Evolutionary conservation across 2,797 vertebrate species (phyloP), one percentile per base, ranked within the genome.

Genomic region (Lacerta bilineata): DNA sequence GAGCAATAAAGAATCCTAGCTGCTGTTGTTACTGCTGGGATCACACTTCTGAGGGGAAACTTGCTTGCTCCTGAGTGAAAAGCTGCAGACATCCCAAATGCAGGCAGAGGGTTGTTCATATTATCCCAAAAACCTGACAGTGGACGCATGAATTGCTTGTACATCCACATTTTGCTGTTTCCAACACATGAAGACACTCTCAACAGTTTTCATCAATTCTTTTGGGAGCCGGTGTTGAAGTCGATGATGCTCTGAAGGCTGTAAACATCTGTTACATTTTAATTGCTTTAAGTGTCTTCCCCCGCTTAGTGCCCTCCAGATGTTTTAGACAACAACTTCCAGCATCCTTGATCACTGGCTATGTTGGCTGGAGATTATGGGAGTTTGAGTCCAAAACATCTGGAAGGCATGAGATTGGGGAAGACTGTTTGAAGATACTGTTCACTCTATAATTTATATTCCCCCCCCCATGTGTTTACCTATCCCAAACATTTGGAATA

Each of bases 401-500:
- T 18, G 20, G 59, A 61, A 61, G 20, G 59, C 18, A 61, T 61
- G 59, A 61, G 20, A 61, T 61, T 6, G 59, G 20, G 61, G 61
- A 64, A 64, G 61, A 33, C 50, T 68, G 23, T 82, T 81, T 74
- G 74, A 43, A 78, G 50, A 29, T 81, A 75, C 39, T 81, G n/a
- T 81, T 80, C 71, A 61, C 39, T 39, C 5, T 6, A 39, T 64
- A 55, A 66, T 75, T 80, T 66, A 46, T 39, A n/a, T 80, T 79
- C 9, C 5, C 46, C 80, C 79, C 29, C 72, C 36, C 18, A 15
- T 85, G 68, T 80, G 4, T 75, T 64, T 81, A 50, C 20, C 2
- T 66, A 87, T 23, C n/a, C 33, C 25, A 66, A 46, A 25, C 50
- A 43, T 87, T n/a, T 74, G 69, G 61, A 87, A 72, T 27, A n/a